These are phyloP conservation scores for Acrocyrtus sp. DNA, from an alignment of 2,888 invertebrate genomes.

Conservation along the genomic window DNA sequence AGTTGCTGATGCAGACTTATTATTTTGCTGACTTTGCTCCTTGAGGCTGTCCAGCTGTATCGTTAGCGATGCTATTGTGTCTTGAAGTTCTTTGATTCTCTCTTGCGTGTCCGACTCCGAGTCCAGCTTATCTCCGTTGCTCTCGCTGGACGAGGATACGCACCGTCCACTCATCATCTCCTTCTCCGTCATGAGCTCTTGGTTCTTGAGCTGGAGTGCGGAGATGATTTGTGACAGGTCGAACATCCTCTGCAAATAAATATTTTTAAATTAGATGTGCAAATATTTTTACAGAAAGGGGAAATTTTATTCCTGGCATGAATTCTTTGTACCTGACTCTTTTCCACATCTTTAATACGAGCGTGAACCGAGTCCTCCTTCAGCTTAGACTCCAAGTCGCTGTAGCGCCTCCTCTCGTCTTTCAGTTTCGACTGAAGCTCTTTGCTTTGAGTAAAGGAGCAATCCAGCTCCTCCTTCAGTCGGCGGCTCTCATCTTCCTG, in stretches of 20 bases:
- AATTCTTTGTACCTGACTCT: slow-evolving; percentile 64
- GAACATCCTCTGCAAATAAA: slow-evolving; percentile 60
- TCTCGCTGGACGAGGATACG: slow-evolving; percentile 58
- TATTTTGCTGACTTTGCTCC: slow-evolving; percentile 46
- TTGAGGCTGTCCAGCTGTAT: slow-evolving; percentile 78
- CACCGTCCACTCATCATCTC: slow-evolving; percentile 80
- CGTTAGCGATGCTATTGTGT: slow-evolving; percentile 90
- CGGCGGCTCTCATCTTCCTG: slow-evolving; percentile 89
- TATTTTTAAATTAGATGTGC: slow-evolving; percentile 24
- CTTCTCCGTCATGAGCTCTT: slow-evolving; percentile 93
- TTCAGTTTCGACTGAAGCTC: slow-evolving; percentile 81
- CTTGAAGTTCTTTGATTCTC: slow-evolving; percentile 73
- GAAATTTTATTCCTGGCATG: no score
- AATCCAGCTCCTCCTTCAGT: slow-evolving; percentile 82
- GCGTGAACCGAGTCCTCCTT: slow-evolving; percentile 63
- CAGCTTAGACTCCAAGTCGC: slow-evolving; percentile 74
- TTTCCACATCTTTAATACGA: slow-evolving; percentile 62
- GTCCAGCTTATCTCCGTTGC: slow-evolving; percentile 60
- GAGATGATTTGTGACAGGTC: slow-evolving; percentile 61
- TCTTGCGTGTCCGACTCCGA: slow-evolving; percentile 61
- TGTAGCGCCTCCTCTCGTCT: slow-evolving; percentile 83
- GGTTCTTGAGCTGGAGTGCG: slow-evolving; percentile 74
- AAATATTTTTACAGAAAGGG: neutral
- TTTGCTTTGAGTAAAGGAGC: slow-evolving; percentile 77
- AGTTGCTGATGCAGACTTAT: slow-evolving; percentile 9